These are phyloP conservation scores for Cryptotis parvus DNA, from an alignment of 2,113 vertebrate species.

Conservation along the genomic window DNA sequence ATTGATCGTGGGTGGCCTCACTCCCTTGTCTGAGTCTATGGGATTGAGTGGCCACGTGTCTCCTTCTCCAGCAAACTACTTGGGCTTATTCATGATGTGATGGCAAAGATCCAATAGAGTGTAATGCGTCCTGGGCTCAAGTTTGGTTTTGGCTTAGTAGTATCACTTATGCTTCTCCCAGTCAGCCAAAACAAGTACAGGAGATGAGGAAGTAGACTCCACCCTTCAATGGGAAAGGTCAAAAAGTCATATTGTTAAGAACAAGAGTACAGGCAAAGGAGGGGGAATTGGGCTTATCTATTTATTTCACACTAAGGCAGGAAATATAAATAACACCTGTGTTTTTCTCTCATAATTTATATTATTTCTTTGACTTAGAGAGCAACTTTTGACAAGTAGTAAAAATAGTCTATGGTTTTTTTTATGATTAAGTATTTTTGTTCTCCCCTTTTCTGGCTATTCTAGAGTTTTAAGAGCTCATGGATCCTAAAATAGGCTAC, in stretches of 20 bases:
- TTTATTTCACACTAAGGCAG: neutral
- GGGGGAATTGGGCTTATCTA: neutral
- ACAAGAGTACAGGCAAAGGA: neutral
- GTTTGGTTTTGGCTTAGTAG: neutral
- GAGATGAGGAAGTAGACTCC: neutral
- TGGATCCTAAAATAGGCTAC: neutral
- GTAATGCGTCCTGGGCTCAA: neutral
- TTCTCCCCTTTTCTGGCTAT: constrained; percentile 52
- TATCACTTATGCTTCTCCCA: neutral
- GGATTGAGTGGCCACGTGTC: neutral
- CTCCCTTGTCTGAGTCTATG: neutral
- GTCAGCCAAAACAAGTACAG: neutral
- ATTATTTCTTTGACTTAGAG: constrained; percentile 55
- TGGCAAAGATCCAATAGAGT: neutral
- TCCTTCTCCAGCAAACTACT: neutral
- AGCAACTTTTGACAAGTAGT: constrained; percentile 58
- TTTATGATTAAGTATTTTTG: neutral
- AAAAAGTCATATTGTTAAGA: neutral
- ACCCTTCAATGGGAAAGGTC: neutral
- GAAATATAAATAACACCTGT: constrained; percentile 5
- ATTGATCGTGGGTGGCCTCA: neutral
- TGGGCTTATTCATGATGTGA: neutral
- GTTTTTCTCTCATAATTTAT: constrained; percentile 7
- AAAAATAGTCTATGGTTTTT: constrained; percentile 9
- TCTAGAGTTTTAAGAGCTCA: constrained; percentile 53